Evolutionary conservation across 2,888 invertebrate species (phyloP).

Genomic region (Beris morrisii): DNA sequence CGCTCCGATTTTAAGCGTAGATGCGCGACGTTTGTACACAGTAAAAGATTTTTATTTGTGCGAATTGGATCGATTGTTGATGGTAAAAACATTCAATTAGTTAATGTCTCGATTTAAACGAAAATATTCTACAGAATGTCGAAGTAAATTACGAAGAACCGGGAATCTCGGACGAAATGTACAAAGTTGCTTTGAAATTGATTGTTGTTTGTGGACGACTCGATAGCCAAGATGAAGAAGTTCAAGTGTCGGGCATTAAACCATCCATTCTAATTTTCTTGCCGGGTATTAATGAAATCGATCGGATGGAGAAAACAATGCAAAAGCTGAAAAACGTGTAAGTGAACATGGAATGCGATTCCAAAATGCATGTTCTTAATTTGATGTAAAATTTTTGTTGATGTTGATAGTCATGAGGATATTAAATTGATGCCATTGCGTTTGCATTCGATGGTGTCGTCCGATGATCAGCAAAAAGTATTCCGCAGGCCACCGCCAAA

Average conservation of each 20-base stretch:
- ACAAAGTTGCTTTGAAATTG: conserved; percentile 64
- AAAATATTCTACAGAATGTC: conserved; percentile 53
- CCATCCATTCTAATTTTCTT: conserved; percentile 84
- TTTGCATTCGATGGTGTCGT: conserved; percentile 76
- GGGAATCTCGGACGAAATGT: conserved; percentile 62
- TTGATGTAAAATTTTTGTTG: conserved; percentile 8
- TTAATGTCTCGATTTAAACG: conserved; percentile 20
- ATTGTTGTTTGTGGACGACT: conserved; percentile 61
- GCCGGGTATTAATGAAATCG: conserved; percentile 86
- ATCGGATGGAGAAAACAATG: conserved; percentile 63
- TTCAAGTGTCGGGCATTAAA: conserved; percentile 46
- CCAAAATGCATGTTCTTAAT: neutral
- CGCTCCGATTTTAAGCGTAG: conserved; percentile 63
- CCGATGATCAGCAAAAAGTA: conserved; percentile 71
- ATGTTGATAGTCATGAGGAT: conserved; percentile 29
- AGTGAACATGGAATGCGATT: neutral
- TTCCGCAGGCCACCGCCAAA: conserved; percentile 53
- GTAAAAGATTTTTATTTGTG: conserved; percentile 67
- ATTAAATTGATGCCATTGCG: conserved; percentile 47
- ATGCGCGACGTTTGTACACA: conserved; percentile 59
- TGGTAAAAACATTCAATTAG: conserved; percentile 10
- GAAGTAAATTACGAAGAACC: conserved; percentile 60
- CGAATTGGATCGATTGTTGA: conserved; percentile 55
- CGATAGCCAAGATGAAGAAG: conserved; percentile 50
- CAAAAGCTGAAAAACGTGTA: conserved; percentile 39